Evolutionary conservation across 2,113 vertebrate genomes (phyloP).

Genomic region (rat (Rattus norvegicus)): GRCr8 NC_086021.1:80525501-80526000

Average conservation of each 20-base stretch:
- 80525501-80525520: constrained; percentile 90
- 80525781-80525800: not conserved
- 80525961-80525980: not conserved
- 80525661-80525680: constrained; percentile 92
- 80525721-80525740: constrained; percentile 91
- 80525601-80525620: constrained; percentile 76
- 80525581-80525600: constrained; percentile 94
- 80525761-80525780: constrained; percentile 66
- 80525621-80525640: constrained; percentile 90
- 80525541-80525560: not conserved
- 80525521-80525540: constrained; percentile 91
- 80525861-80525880: not conserved
- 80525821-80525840: not conserved
- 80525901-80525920: not conserved
- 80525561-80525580: constrained; percentile 81
- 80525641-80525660: constrained; percentile 91
- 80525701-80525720: constrained; percentile 69
- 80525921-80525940: not conserved
- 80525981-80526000: not conserved
- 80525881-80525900: not conserved
- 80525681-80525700: not conserved
- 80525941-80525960: not conserved
- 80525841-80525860: not conserved
- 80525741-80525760: constrained; percentile 94
- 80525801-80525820: not conserved